Conservation (phyloP, 2,797 vertebrate genomes). For the Oreochromis grahami region DNA sequence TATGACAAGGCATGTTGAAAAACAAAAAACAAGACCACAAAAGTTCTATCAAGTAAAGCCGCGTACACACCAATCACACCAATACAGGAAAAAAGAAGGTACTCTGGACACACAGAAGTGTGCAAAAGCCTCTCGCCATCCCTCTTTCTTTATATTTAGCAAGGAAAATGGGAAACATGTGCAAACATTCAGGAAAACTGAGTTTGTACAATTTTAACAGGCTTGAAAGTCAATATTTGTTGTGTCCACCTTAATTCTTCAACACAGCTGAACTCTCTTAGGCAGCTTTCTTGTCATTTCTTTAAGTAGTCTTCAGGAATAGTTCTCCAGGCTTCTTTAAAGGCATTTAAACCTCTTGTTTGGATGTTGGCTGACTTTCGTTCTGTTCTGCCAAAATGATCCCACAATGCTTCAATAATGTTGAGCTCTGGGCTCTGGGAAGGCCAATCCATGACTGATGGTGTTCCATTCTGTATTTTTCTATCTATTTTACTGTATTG, state of each 20-base stretch:
- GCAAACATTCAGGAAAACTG: neutral
- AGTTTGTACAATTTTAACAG: neutral
- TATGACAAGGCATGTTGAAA: neutral
- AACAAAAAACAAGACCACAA: neutral
- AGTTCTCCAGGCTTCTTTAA: too few relatives aligned
- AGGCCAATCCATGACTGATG: neutral
- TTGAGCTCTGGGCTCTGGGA: neutral
- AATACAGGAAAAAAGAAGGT: neutral
- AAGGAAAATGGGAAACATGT: neutral
- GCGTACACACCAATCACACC: fast-evolving
- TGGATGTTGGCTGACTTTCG: neutral
- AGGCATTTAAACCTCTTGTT: neutral
- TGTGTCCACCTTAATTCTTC: fast-evolving
- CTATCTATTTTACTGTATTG: neutral
- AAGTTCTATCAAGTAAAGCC: fast-evolving
- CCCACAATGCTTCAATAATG: neutral
- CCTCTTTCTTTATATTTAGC: neutral
- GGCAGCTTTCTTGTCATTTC: neutral
- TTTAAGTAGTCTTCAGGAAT: neutral
- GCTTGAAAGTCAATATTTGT: neutral
- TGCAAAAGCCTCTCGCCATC: neutral
- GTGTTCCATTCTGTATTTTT: neutral
- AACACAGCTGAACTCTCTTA: neutral
- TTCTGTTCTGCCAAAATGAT: neutral
- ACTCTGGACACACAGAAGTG: neutral